phyloP scores from a whole-genome alignment of 2,888 invertebrate species.

The Molanna angustata region DNA sequence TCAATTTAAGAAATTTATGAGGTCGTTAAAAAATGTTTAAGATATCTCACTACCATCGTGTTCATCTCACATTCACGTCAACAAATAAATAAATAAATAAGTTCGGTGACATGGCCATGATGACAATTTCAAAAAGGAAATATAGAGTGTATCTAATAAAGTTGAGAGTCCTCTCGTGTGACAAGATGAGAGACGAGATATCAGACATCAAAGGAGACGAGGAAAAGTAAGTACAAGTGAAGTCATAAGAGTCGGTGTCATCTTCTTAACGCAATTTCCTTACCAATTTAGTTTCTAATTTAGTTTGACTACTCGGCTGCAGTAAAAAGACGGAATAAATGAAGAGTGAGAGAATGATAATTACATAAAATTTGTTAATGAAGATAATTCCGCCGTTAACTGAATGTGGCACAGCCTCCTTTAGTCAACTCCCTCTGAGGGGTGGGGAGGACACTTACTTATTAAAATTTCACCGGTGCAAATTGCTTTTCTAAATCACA shows the following conservation, averaged over 20 bases:
- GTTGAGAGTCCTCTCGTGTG: neutral
- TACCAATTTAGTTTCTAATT: conserved; percentile 19
- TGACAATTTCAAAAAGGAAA: neutral
- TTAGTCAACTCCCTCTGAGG: too few relatives aligned
- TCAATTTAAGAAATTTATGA: too few relatives aligned
- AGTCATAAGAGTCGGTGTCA: conserved; percentile 20
- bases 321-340: conserved; percentile 2
- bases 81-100: too few relatives aligned
- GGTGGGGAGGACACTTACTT: too few relatives aligned
- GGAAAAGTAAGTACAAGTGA: too few relatives aligned
- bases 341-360: neutral
- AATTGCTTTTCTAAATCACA: too few relatives aligned
- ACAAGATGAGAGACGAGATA: neutral
- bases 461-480: too few relatives aligned
- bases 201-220: conserved; percentile 5
- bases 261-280: conserved; percentile 20
- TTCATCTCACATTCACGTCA: too few relatives aligned
- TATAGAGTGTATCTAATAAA: neutral
- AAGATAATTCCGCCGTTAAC: neutral
- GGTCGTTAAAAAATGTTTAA: too few relatives aligned
- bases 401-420: too few relatives aligned
- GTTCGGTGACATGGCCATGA: too few relatives aligned
- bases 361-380: neutral
- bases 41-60: too few relatives aligned
- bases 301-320: conserved; percentile 3